phyloP scores from a whole-genome alignment of 1,140 invertebrate species.

The Phymastichus coffea region DNA sequence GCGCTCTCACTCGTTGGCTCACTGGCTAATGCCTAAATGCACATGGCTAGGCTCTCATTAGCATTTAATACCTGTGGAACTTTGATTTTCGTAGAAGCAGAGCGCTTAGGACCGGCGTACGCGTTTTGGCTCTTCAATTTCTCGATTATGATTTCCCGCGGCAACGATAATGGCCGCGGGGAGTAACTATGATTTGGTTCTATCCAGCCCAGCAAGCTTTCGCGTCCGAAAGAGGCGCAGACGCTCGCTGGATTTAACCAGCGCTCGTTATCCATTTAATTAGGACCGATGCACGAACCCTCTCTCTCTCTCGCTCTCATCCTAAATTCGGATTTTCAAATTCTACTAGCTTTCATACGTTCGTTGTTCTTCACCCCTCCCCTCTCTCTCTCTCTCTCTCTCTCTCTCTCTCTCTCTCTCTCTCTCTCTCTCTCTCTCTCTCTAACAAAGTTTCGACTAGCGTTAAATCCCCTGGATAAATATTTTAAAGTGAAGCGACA shows the following conservation, averaged over 20 bases:
- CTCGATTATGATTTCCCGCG: constrained; percentile 41
- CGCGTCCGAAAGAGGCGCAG: constrained; percentile 27
- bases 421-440: neutral
- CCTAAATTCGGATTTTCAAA: constrained; percentile 30
- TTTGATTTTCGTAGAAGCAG: constrained; percentile 38
- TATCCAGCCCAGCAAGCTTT: constrained; percentile 21
- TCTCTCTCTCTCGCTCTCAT: neutral
- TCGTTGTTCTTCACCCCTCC: no score
- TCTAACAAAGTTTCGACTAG: constrained; percentile 9
- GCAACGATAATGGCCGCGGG: constrained; percentile 27
- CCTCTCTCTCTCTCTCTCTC: neutral
- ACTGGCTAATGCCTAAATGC: constrained; percentile 11
- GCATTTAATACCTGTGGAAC: constrained; percentile 45
- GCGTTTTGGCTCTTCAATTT: constrained; percentile 34
- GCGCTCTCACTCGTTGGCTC: neutral
- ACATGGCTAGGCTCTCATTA: constrained; percentile 35
- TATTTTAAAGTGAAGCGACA: constrained; percentile 22
- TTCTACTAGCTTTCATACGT: no score
- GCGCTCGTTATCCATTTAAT: constrained; percentile 31
- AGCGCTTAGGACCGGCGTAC: neutral
- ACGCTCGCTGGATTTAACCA: constrained; percentile 25
- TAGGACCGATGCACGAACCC: constrained; percentile 17
- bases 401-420: neutral
- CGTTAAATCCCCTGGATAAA: constrained; percentile 20
- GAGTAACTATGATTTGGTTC: constrained; percentile 8